phyloP scores from a whole-genome alignment of 30 jellyfish, hydroid and myxozoan species.

The Aurelia sp. region DNA sequence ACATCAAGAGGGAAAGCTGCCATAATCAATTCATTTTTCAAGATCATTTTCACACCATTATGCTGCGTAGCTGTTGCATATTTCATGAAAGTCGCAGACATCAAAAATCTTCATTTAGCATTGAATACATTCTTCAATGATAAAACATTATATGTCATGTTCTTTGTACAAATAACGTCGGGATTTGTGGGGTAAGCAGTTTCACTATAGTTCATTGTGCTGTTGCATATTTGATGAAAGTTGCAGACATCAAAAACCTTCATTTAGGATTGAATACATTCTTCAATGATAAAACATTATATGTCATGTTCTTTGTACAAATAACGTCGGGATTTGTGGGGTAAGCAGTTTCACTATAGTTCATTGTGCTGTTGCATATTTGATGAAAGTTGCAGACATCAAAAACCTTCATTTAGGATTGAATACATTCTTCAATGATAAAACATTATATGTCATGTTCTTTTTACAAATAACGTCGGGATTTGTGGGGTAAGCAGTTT shows the following conservation, averaged over 20 bases:
- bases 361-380: constrained; percentile 79
- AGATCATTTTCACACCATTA: constrained; percentile 75
- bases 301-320: constrained; percentile 81
- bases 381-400: constrained; percentile 83
- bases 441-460: constrained; percentile 76
- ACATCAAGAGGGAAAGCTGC: constrained; percentile 95
- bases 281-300: constrained; percentile 55
- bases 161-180: constrained; percentile 73
- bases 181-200: constrained; percentile 78
- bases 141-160: constrained; percentile 73
- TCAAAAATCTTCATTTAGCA: constrained; percentile 53
- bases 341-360: constrained; percentile 27
- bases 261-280: constrained; percentile 59
- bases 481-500: constrained; percentile 71
- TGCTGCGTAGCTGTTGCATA: constrained; percentile 76
- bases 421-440: constrained; percentile 41
- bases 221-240: constrained; percentile 81
- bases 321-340: constrained; percentile 83
- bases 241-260: constrained; percentile 62
- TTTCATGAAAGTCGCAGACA: constrained; percentile 83
- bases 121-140: constrained; percentile 51
- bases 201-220: too few relatives aligned
- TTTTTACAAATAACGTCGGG: constrained; percentile 75
- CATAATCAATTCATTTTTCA: constrained; percentile 75
- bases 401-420: constrained; percentile 55